These are phyloP conservation scores for Omphaloscelis lunosa DNA, from an alignment of 2,888 invertebrate genomes.

Conservation along the genomic window DNA sequence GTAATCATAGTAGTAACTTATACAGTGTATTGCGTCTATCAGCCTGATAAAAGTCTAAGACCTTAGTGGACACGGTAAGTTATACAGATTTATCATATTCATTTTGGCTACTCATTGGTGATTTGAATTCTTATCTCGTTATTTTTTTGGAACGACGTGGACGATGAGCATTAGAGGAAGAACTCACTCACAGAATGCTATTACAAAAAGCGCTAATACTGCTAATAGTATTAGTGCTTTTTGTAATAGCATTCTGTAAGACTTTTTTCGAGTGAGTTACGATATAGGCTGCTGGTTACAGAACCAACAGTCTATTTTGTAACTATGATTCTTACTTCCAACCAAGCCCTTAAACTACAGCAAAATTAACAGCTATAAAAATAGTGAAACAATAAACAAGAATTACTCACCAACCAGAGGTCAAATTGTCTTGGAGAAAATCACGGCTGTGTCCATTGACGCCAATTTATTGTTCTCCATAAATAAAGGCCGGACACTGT, in stretches of 20 bases:
- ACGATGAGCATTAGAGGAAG: too few relatives aligned
- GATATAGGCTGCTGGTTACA: too few relatives aligned
- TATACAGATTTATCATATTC: too few relatives aligned
- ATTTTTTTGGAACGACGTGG: too few relatives aligned
- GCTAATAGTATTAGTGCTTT: too few relatives aligned
- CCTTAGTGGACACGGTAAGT: too few relatives aligned
- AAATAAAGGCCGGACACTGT: slow-evolving; percentile 71
- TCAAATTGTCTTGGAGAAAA: slow-evolving; percentile 75
- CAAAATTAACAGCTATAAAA: slow-evolving; percentile 39
- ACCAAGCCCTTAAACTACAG: slow-evolving; percentile 9
- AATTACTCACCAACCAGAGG: slow-evolving; percentile 70
- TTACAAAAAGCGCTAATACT: neutral
- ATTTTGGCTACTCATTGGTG: too few relatives aligned
- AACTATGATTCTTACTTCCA: slow-evolving; percentile 18
- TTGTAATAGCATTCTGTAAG: too few relatives aligned
- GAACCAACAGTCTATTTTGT: neutral
- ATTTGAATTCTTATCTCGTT: too few relatives aligned
- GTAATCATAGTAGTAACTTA: neutral
- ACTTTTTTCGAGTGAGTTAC: too few relatives aligned
- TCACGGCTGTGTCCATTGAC: slow-evolving; percentile 71
- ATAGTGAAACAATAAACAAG: slow-evolving; percentile 54
- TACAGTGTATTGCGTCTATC: neutral
- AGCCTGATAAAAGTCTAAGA: neutral
- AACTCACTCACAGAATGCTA: too few relatives aligned
- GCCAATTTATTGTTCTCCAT: slow-evolving; percentile 67